phyloP scores from a whole-genome alignment of 2,113 vertebrate genomes.

The Mustela nigripes region DNA sequence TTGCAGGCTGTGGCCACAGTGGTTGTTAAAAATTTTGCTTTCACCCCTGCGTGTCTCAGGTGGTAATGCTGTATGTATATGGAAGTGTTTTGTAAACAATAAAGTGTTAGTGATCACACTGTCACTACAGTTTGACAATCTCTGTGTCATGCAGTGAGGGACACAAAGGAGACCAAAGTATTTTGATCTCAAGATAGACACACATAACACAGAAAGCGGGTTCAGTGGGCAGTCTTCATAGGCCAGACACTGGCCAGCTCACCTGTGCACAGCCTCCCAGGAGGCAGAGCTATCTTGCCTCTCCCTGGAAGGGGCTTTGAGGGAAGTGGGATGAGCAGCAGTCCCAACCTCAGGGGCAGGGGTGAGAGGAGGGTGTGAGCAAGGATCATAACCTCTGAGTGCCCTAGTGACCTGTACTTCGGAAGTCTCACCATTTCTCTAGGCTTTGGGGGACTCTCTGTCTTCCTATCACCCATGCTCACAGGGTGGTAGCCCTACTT shows the following conservation, averaged over 20 bases:
- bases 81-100: background rate
- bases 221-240: fast-evolving
- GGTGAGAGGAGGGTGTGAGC: too few relatives aligned
- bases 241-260: background rate
- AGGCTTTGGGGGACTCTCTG: fast-evolving
- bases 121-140: background rate
- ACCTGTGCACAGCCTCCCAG: background rate
- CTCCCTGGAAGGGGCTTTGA: background rate
- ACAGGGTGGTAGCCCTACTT: background rate
- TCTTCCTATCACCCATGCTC: background rate
- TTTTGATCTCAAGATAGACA: background rate
- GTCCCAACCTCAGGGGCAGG: background rate
- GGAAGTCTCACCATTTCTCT: background rate
- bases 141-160: background rate
- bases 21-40: too few relatives aligned
- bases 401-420: background rate
- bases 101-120: background rate
- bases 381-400: fast-evolving
- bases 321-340: fast-evolving
- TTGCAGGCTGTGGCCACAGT: background rate
- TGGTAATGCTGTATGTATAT: background rate
- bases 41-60: background rate
- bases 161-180: background rate
- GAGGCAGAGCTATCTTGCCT: background rate
- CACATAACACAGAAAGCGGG: background rate